Conservation (phyloP, 2,888 invertebrate genomes). For the Masnerella sp. region DNA sequence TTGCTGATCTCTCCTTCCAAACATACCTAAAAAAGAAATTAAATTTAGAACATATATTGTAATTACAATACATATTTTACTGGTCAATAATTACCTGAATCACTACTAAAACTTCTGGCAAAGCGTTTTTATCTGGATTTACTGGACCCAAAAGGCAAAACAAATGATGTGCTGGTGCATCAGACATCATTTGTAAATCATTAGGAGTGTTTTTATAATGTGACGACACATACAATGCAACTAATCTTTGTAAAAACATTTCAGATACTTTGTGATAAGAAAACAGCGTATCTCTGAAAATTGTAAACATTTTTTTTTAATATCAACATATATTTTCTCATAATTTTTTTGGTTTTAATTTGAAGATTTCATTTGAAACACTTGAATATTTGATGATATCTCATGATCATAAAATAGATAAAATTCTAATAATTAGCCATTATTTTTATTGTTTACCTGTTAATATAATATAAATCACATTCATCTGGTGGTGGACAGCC, state of each 20-base stretch:
- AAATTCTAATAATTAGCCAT: too few relatives aligned
- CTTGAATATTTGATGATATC: too few relatives aligned
- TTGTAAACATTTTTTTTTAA: constrained; percentile 4
- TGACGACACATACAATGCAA: constrained; percentile 96
- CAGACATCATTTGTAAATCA: constrained; percentile 98
- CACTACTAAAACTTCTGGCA: constrained; percentile 97
- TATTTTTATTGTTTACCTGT: constrained; percentile 78
- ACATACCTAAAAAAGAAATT: constrained; percentile 79
- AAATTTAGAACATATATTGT: too few relatives aligned
- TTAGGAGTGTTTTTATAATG: constrained; percentile 99
- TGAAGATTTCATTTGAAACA: too few relatives aligned
- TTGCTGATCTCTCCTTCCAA: constrained; percentile 87
- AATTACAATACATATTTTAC: too few relatives aligned
- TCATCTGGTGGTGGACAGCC: constrained; percentile 93
- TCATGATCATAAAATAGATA: too few relatives aligned
- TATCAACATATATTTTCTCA: too few relatives aligned
- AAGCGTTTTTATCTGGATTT: constrained; percentile 82
- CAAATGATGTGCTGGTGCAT: constrained; percentile 98
- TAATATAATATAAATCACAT: constrained; percentile 93
- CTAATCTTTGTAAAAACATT: constrained; percentile 93
- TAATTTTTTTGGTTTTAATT: too few relatives aligned
- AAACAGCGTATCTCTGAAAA: constrained; percentile 93
- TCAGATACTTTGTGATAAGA: constrained; percentile 97
- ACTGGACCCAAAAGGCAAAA: constrained; percentile 96
- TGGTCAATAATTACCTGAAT: constrained; percentile 81